Percentiles rank a stretch among this genome's conserved stretches.
phyloP scores from a whole-genome alignment of 2,113 vertebrate genomes.

The Sciurus niger region DNA sequence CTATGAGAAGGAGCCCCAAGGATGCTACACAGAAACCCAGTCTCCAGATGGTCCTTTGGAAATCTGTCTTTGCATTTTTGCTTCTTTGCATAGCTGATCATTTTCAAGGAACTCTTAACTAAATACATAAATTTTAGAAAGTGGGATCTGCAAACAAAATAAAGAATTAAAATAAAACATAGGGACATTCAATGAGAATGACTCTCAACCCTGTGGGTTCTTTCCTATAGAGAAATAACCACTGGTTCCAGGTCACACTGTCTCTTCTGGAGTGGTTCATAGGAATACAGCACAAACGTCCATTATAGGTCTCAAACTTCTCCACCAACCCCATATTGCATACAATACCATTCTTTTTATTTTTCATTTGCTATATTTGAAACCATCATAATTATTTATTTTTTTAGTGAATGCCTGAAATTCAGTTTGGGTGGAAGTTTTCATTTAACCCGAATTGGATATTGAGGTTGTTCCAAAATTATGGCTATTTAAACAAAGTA shows the following conservation, averaged over 20 bases:
- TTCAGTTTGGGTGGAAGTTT: background rate
- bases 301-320: background rate
- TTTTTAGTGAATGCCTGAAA: background rate
- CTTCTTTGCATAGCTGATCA: background rate
- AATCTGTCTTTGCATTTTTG: background rate
- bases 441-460: background rate
- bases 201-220: background rate
- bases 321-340: background rate
- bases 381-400: background rate
- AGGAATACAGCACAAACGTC: background rate
- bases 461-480: background rate
- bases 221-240: background rate
- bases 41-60: background rate
- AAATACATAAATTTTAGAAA: background rate
- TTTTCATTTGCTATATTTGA: background rate
- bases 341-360: background rate
- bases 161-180: background rate
- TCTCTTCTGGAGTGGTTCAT: background rate
- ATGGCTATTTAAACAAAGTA: conserved; percentile 27
- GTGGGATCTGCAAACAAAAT: background rate
- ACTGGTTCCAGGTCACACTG: background rate
- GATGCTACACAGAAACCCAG: background rate
- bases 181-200: background rate
- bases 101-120: background rate
- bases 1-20: rapidly evolving